Evolutionary conservation across 2,113 vertebrate genomes (phyloP), one percentile per base, ranked within the genome.

Genomic region (Aldabrachelys gigantea): DNA sequence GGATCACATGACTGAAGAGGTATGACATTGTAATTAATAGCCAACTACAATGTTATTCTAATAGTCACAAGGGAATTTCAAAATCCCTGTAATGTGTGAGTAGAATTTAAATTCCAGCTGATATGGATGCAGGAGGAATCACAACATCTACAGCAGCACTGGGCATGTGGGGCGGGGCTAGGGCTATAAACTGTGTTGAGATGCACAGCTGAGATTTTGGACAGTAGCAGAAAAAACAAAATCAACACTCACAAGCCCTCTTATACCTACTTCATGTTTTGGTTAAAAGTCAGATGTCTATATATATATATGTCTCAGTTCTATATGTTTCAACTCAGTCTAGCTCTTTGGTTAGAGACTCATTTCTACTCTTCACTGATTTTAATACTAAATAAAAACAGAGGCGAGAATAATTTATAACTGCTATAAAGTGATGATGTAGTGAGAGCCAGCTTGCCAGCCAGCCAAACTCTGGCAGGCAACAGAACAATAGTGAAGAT

Each of bases 121-220:
- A 84, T n/a, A 83, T 41, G 50, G 81, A n/a, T 79, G 92, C 87
- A 80, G 8, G 10, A 49, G 52, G 35, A 54, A 1, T 78, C 75
- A 44, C 38, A 41, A 12, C 21, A 47, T 27, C 75, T 78, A 25
- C 19, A 94, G 80, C 86, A 93, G 38, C 91, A 80, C 89, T 80
- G 47, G 6, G 49, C 89, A 89, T 93, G 88, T 13, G 49, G 72
- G 92, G 50, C 84, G 95, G 90, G 93, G 90, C 82, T 94, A 92
- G 90, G 93, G 90, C 82, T 94, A 92, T 22, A 92, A 94, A 94
- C 4, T 59, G 7, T 65, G 5, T 65, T 50, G 31, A 92, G 82
- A 91, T 76, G 80, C 10, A 31, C 86, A 72, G 35, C n/a, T 72
- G 9, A 47, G 75, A 27, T 13, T 13, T 78, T 2, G 6, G 2